phyloP scores from a whole-genome alignment of 2,888 invertebrate species.

The Ochropacha duplaris region DNA sequence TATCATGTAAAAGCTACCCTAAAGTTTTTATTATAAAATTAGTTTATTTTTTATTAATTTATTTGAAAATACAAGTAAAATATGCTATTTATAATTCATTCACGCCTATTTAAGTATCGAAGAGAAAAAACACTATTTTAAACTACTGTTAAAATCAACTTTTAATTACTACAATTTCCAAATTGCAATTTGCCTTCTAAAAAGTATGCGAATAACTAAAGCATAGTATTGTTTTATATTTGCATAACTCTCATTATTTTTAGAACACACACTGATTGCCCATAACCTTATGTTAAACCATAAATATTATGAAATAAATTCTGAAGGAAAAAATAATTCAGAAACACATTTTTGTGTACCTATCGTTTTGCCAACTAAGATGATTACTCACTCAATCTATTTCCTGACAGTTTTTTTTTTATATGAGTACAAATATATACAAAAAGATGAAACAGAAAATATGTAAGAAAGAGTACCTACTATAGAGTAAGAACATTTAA shows the following conservation, averaged over 20 bases:
- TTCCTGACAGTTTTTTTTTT: no score
- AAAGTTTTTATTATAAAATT: conserved; percentile 32
- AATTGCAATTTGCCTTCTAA: neutral
- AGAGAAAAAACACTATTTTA: neutral
- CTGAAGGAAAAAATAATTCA: no score
- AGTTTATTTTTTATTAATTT: conserved; percentile 15
- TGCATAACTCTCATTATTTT: neutral
- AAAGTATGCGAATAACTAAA: neutral
- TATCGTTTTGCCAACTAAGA: no score
- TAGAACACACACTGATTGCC: neutral
- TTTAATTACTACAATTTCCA: neutral
- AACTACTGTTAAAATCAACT: neutral
- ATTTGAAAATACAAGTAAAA: conserved; percentile 19
- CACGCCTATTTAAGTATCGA: neutral
- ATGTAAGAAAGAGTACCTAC: no score
- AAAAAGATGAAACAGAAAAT: no score
- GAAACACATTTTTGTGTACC: no score
- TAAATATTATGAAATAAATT: no score
- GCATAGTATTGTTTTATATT: neutral
- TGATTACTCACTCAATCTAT: no score
- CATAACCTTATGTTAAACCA: no score
- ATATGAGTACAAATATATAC: no score
- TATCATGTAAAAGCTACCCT: conserved; percentile 66
- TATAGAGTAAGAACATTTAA: no score
- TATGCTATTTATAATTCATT: conserved; percentile 16